Base-by-base conservation (phyloP, 2,888 invertebrate species). In the Gisinianus flammeolus region DNA sequence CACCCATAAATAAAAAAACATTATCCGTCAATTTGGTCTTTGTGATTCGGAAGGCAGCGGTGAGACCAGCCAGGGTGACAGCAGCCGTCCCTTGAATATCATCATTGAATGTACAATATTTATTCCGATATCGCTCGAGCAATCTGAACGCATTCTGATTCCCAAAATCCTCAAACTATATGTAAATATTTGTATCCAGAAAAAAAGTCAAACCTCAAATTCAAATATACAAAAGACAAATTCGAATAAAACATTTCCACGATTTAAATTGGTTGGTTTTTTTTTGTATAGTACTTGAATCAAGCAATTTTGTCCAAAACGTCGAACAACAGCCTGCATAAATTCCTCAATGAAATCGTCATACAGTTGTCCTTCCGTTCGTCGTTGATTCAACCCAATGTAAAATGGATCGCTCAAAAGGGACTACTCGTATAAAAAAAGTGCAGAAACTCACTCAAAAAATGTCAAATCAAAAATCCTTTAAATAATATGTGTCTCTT, bases 31-130 rank as follows among this genome's bases (percentile, higher is more conserved):
- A 89, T 84, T 90, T 90, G 82, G 91, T 95, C 82, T 93, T 91
- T 16, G 97, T 97, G 85, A 97, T 88, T 79, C 93, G 90, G 62
- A 96, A 89, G 30, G 95, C 93, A 58, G 97, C 94, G 81, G 98
- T 87, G 69, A 99, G 89, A 0, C 98, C 99, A 16, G 96, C 96
- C 26, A 98, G 93, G 16, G 97, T 97, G 26, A 99, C 98, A 6
- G 97, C 90, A 2, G 99, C 98, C 4, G 98, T 97, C 86, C 97
- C 97, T 88, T 99, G 98, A 86, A 99, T 99, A 87, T 99, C 99
- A 87, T 99, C 99, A 89, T 99, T 99, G 88, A 99, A 99, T 19
- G 96, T 97, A 88, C 98, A 98, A 88, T 94, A 93, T 85, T 91
- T 87, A 85, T 94, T 89, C 62, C 96, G 91, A 88, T 98, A 99